These are phyloP conservation scores for Oryctes rhinoceros DNA, from an alignment of 1,140 invertebrate genomes.

Conservation along the genomic window DNA sequence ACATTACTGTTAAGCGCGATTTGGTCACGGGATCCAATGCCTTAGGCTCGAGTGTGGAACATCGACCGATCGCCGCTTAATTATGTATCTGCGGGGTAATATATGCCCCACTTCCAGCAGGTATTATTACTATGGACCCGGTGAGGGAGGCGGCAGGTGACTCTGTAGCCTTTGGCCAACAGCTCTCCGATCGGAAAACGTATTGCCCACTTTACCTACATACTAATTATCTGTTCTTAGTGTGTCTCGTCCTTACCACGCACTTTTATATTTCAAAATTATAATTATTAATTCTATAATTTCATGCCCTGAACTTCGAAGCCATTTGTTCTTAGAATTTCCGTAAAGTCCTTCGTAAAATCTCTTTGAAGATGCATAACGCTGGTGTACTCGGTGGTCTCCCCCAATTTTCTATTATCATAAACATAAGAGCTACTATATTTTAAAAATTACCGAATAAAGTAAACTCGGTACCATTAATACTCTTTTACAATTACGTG, in stretches of 20 bases:
- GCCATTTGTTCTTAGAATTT: conserved; percentile 28
- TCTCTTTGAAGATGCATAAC: not conserved
- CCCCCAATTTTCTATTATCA: too few relatives aligned
- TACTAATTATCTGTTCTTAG: conserved; percentile 45
- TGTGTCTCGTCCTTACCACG: conserved; percentile 40
- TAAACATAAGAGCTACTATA: too few relatives aligned
- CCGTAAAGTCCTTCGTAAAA: conserved; percentile 10
- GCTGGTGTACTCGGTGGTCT: too few relatives aligned
- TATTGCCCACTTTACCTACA: conserved; percentile 45
- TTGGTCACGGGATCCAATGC: conserved; percentile 48
- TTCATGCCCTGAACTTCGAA: conserved; percentile 36
- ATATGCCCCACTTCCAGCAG: conserved; percentile 51
- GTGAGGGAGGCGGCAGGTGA: conserved; percentile 49
- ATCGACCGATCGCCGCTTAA: conserved; percentile 51
- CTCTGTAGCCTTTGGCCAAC: conserved; percentile 46
- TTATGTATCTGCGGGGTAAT: conserved; percentile 52
- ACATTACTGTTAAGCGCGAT: conserved; percentile 36
- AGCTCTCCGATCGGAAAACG: conserved; percentile 44
- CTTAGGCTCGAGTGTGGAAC: conserved; percentile 46
- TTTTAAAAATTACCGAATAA: too few relatives aligned
- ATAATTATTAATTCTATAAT: conserved; percentile 42
- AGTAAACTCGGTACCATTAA: too few relatives aligned
- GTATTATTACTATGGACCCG: conserved; percentile 46
- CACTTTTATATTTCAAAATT: conserved; percentile 42
- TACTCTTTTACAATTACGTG: too few relatives aligned